phyloP scores from a whole-genome alignment of 2,888 invertebrate species.

The Calliphora vomitoria region DNA sequence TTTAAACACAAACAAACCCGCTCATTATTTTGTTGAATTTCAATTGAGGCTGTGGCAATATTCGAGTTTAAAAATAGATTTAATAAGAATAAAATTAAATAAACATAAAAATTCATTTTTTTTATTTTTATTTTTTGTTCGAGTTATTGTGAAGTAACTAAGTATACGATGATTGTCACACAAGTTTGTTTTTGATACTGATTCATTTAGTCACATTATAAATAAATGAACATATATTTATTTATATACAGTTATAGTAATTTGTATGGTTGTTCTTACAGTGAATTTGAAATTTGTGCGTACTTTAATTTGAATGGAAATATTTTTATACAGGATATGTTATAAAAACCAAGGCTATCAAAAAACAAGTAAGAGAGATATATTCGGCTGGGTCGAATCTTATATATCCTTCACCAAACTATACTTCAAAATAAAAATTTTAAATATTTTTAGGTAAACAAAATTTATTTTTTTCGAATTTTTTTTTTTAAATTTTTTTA shows the following conservation, averaged over 20 bases:
- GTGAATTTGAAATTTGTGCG: not conserved
- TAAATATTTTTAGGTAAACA: too few relatives aligned
- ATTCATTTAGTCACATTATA: slow-evolving; percentile 30
- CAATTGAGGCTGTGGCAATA: slow-evolving; percentile 49
- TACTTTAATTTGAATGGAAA: not conserved
- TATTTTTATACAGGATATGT: too few relatives aligned
- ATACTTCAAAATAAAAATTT: too few relatives aligned
- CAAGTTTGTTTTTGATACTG: slow-evolving; percentile 48
- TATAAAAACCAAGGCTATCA: too few relatives aligned
- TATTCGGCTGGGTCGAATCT: too few relatives aligned
- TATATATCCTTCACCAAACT: too few relatives aligned
- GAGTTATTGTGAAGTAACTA: not conserved
- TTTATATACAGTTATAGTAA: too few relatives aligned
- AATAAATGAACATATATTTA: not conserved
- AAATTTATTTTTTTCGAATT: too few relatives aligned
- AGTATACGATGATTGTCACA: slow-evolving; percentile 30
- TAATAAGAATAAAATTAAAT: slow-evolving; percentile 45
- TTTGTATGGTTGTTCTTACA: slow-evolving; percentile 5
- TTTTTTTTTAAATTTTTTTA: too few relatives aligned
- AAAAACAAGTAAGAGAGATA: too few relatives aligned
- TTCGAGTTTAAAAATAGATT: slow-evolving; percentile 41
- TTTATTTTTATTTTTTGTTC: too few relatives aligned
- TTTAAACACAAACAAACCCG: not conserved
- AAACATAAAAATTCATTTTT: slow-evolving; percentile 55
- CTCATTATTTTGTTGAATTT: slow-evolving; percentile 8